Evolutionary conservation across 2,797 vertebrate species (phyloP).

Genomic region (Hydrocynus forskahlii): DNA sequence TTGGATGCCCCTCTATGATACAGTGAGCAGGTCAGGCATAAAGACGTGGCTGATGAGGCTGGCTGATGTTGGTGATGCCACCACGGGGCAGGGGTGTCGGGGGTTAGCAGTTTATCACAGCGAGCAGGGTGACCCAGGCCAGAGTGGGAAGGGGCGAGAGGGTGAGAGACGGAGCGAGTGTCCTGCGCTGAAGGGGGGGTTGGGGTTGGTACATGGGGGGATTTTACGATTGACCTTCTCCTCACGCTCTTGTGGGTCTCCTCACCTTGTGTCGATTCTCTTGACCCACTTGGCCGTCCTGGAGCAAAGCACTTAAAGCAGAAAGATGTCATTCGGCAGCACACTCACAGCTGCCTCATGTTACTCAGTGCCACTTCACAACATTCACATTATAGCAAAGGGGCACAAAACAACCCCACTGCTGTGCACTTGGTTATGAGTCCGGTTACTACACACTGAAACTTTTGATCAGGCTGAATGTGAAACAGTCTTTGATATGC

Average conservation of each 20-base stretch:
- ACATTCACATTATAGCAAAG: not conserved
- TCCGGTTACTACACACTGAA: not conserved
- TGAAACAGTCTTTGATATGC: no score
- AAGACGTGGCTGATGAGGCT: conserved; percentile 58
- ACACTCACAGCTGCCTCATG: conserved; percentile 49
- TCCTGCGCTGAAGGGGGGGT: conserved; percentile 1
- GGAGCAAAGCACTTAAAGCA: conserved; percentile 81
- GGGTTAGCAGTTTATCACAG: conserved; percentile 55
- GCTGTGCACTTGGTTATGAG: not conserved
- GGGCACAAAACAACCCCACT: not conserved
- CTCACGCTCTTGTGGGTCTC: conserved; percentile 77
- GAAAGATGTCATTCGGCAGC: conserved; percentile 68
- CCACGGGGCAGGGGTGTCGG: conserved; percentile 63
- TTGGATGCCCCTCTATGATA: not conserved
- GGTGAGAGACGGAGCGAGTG: conserved; percentile 35
- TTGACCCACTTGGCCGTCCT: conserved; percentile 83
- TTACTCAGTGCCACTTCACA: conserved; percentile 19
- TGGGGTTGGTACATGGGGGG: conserved; percentile 39
- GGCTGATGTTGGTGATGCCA: conserved; percentile 53
- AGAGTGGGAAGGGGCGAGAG: not conserved
- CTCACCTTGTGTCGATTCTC: conserved; percentile 80
- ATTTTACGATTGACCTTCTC: conserved; percentile 84
- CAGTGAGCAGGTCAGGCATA: conserved; percentile 57
- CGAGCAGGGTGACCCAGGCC: not conserved
- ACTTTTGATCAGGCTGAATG: not conserved